Percentiles rank a stretch among this genome's conserved stretches.
These are phyloP conservation scores for Palloptera scutellata DNA, from an alignment of 2,888 invertebrate species.

Conservation along the genomic window DNA sequence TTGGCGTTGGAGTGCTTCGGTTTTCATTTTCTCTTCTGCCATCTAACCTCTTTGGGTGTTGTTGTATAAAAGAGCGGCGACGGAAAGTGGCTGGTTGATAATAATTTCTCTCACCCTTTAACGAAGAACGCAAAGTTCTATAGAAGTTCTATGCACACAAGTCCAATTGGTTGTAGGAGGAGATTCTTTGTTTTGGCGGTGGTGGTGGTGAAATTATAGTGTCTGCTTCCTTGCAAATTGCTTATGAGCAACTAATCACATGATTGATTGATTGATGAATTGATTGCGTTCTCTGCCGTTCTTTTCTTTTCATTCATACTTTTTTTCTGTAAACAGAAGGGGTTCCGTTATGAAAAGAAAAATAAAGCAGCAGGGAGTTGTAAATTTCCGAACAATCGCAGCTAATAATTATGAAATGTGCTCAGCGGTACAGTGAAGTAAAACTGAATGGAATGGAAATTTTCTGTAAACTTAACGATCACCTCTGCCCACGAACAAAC, in stretches of 20 bases:
- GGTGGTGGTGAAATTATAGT: background rate
- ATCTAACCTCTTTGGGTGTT: background rate
- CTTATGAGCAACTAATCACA: conserved; percentile 30
- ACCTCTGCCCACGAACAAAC: too few relatives aligned
- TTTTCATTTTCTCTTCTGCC: background rate
- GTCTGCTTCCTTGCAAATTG: conserved; percentile 15
- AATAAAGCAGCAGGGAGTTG: too few relatives aligned
- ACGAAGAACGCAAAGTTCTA: background rate
- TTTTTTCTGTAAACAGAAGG: background rate
- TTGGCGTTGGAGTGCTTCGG: background rate
- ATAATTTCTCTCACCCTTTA: background rate
- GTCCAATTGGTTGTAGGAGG: background rate
- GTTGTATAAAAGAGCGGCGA: background rate
- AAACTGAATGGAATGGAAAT: too few relatives aligned
- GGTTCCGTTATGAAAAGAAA: too few relatives aligned
- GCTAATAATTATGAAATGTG: too few relatives aligned
- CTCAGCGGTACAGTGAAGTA: too few relatives aligned
- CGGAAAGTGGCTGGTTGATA: background rate
- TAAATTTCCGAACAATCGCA: too few relatives aligned
- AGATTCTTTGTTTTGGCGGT: background rate
- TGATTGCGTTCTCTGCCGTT: conserved; percentile 19
- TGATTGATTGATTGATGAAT: conserved; percentile 34
- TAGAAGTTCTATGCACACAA: background rate
- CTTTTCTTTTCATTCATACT: background rate
- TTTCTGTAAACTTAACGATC: too few relatives aligned